Evolutionary conservation across 30 jellyfish, hydroid and myxozoan genomes (phyloP).

Genomic region (Pelagia noctiluca): DNA sequence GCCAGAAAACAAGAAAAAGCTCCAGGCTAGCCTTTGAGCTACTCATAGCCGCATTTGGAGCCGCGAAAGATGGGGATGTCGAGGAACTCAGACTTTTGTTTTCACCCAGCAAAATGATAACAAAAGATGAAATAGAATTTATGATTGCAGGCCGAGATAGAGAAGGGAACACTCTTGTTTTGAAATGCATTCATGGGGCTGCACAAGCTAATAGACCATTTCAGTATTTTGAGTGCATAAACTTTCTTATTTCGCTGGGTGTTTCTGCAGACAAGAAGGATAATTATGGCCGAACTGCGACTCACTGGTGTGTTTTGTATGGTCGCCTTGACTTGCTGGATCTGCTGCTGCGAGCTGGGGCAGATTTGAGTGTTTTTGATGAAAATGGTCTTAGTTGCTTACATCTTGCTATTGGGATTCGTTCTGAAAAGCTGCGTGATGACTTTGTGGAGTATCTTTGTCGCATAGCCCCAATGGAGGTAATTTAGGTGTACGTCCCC

Average conservation of each 20-base stretch:
- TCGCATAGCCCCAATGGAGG: slow-evolving; percentile 51
- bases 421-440: slow-evolving; percentile 39
- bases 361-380: slow-evolving; percentile 32
- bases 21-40: slow-evolving; percentile 49
- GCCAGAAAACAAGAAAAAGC: slow-evolving; percentile 13
- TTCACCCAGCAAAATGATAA: neutral
- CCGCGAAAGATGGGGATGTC: slow-evolving; percentile 43
- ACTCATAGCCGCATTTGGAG: slow-evolving; percentile 29
- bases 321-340: slow-evolving; percentile 56
- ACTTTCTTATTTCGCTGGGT: slow-evolving; percentile 49
- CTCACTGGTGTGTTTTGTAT: slow-evolving; percentile 67
- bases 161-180: slow-evolving; percentile 50
- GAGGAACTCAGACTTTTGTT: slow-evolving; percentile 10
- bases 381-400: slow-evolving; percentile 52
- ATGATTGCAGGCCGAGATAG: slow-evolving; percentile 38
- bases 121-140: slow-evolving; percentile 22
- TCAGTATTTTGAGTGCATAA: slow-evolving; percentile 48
- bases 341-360: slow-evolving; percentile 40
- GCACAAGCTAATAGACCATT: slow-evolving; percentile 21
- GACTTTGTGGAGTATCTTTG: slow-evolving; percentile 59
- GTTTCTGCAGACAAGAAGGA: slow-evolving; percentile 56
- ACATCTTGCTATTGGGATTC: slow-evolving; percentile 70
- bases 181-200: slow-evolving; percentile 61
- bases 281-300: slow-evolving; percentile 46
- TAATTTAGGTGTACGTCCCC: neutral